Evolutionary conservation across 2,888 invertebrate species (phyloP).

Genomic region (Scelioninae gen. 1): DNA sequence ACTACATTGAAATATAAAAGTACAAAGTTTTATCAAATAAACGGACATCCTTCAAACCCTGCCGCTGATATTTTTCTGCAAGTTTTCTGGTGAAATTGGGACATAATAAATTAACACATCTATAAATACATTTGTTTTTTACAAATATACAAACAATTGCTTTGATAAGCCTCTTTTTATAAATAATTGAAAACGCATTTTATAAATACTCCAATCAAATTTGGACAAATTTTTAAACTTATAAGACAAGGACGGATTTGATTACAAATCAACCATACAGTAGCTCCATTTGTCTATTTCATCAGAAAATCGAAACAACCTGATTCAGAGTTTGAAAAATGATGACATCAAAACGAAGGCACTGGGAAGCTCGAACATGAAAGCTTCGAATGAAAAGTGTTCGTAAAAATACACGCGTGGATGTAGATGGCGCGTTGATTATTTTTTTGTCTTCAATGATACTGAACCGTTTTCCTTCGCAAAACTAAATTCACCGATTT

Average conservation of each 20-base stretch:
- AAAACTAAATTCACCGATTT: constrained; percentile 23
- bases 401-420: constrained; percentile 55
- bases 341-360: constrained; percentile 64
- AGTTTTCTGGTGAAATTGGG: constrained; percentile 18
- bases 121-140: constrained; percentile 8
- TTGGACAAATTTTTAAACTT: neutral
- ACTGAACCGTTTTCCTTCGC: neutral
- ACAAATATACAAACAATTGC: constrained; percentile 18
- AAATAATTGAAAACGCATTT: too few relatives aligned
- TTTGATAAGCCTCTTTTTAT: constrained; percentile 2
- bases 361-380: constrained; percentile 68
- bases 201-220: too few relatives aligned
- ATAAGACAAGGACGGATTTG: constrained; percentile 43
- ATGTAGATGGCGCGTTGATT: constrained; percentile 48
- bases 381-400: constrained; percentile 65
- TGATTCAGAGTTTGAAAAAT: constrained; percentile 48
- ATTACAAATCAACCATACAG: neutral
- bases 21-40: constrained; percentile 68
- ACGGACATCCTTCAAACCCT: constrained; percentile 53
- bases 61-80: constrained; percentile 24
- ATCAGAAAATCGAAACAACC: constrained; percentile 15
- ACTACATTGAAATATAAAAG: constrained; percentile 67
- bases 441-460: neutral
- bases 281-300: neutral
- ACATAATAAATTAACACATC: constrained; percentile 1